phyloP scores from a whole-genome alignment of 2,797 vertebrate species.

The Xenops minutus region DNA sequence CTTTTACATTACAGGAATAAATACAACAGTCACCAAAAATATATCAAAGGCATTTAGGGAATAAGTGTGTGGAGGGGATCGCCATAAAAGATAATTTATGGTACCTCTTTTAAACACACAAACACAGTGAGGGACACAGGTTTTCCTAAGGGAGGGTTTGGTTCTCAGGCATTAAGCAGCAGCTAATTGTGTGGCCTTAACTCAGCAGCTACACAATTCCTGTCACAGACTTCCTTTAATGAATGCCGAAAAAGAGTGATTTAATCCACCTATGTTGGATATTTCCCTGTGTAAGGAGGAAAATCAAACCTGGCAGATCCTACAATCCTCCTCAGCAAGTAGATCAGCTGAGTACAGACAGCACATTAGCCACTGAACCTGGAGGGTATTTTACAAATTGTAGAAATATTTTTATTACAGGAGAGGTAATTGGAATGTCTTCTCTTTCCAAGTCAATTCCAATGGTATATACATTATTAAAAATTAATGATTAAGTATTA shows the following conservation, averaged over 20 bases:
- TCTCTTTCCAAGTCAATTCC: background rate
- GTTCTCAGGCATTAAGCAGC: background rate
- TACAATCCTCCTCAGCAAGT: background rate
- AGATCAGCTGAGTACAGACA: background rate
- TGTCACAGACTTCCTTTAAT: background rate
- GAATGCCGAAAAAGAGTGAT: background rate
- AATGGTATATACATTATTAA: background rate
- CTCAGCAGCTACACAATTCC: background rate
- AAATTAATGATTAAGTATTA: background rate
- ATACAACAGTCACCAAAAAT: background rate
- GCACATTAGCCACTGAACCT: background rate
- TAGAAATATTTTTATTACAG: background rate
- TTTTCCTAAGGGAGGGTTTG: background rate
- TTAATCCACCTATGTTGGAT: background rate
- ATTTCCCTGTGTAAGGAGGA: background rate
- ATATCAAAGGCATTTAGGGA: background rate
- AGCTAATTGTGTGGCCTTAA: background rate
- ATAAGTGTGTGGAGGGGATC: background rate
- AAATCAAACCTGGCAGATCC: background rate
- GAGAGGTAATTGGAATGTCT: background rate
- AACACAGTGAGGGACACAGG: background rate
- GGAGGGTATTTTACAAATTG: background rate
- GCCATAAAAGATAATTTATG: background rate
- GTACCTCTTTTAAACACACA: background rate
- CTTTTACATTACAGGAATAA: background rate